These are phyloP conservation scores for Aptenodytes forsteri DNA, from an alignment of 2,113 vertebrate genomes.

Conservation along the genomic window DNA sequence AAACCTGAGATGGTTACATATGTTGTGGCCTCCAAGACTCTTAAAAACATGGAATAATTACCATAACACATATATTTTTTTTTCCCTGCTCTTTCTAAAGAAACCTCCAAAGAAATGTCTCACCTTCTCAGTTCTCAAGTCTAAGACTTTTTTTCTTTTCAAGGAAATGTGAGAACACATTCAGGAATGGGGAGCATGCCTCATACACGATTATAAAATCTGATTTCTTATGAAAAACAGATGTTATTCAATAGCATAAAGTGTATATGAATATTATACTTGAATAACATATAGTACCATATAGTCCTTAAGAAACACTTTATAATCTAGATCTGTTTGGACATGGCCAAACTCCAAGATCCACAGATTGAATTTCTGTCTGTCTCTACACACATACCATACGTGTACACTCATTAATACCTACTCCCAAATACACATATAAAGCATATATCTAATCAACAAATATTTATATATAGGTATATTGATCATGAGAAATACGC, in stretches of 20 bases:
- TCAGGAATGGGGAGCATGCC: not conserved
- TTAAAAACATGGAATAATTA: conserved; percentile 48
- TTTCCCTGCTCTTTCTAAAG: not conserved
- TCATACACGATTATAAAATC: conserved; percentile 30
- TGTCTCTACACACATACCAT: not conserved
- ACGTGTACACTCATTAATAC: not conserved
- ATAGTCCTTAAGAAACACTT: not conserved
- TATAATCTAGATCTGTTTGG: not conserved
- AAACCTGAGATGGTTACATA: conserved; percentile 54
- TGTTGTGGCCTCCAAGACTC: conserved; percentile 43
- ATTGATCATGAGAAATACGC: not conserved
- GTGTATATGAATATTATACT: not conserved
- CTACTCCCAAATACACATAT: not conserved
- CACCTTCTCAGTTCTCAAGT: conserved; percentile 60
- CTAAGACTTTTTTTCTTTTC: not conserved
- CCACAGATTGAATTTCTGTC: not conserved
- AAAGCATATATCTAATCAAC: not conserved
- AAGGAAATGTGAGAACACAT: conserved; percentile 46
- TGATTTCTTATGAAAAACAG: conserved; percentile 44
- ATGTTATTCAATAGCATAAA: conserved; percentile 25
- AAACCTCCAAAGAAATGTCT: conserved; percentile 34
- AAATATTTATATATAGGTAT: not conserved
- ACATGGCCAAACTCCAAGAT: not conserved
- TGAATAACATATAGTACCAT: not conserved
- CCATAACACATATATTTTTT: not conserved